Evolutionary conservation across 2,797 vertebrate species (phyloP).

Genomic region (Coluber constrictor): DNA sequence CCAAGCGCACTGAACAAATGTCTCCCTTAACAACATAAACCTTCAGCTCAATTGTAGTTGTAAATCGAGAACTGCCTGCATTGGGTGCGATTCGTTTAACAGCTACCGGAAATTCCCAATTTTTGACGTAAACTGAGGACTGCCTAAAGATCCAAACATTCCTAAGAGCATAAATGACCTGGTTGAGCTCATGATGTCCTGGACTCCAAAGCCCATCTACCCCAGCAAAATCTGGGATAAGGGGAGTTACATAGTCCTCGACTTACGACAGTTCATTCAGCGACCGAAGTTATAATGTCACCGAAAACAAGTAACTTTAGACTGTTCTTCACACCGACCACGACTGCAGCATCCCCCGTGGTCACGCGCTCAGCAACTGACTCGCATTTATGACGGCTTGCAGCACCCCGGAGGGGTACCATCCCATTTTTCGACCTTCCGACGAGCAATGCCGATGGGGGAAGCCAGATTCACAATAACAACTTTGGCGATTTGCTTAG

Average conservation of each 20-base stretch:
- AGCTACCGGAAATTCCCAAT: neutral
- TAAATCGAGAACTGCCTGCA: no score
- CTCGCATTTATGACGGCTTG: neutral
- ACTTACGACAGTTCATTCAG: neutral
- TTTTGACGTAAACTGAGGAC: neutral
- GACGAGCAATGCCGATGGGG: neutral
- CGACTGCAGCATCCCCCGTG: no score
- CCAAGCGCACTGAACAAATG: no score
- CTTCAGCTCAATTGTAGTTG: no score
- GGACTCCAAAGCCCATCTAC: neutral
- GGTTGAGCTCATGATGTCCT: neutral
- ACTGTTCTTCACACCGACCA: no score
- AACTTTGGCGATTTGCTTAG: neutral
- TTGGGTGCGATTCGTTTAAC: no score
- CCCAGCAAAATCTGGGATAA: neutral
- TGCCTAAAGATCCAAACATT: neutral
- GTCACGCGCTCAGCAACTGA: neutral
- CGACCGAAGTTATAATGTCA: neutral
- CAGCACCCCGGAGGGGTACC: no score
- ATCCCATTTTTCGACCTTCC: no score
- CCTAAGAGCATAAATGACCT: neutral
- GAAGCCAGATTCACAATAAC: neutral
- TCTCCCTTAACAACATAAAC: no score
- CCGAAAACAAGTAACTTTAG: neutral
- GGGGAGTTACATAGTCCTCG: neutral